Evolutionary conservation across 2,888 invertebrate genomes (phyloP).

Genomic region (Ceriagrion tenellum): DNA sequence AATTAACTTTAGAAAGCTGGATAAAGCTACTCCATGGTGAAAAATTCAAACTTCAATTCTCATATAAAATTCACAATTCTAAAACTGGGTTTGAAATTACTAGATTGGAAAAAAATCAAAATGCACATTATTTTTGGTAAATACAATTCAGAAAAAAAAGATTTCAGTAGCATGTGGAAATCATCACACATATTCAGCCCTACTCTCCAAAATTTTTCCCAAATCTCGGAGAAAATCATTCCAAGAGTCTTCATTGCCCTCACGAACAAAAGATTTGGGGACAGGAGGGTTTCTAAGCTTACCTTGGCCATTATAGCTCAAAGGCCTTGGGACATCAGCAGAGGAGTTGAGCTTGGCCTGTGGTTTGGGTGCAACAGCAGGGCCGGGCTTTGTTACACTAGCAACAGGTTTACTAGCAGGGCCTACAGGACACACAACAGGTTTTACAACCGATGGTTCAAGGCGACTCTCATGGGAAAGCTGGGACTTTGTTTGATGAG

Average conservation of each 20-base stretch:
- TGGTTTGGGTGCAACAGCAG: slow-evolving; percentile 54
- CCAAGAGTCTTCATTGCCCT: slow-evolving; percentile 77
- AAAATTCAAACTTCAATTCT: neutral
- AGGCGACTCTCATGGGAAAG: neutral
- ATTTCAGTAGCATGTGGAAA: neutral
- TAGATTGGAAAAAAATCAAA: neutral
- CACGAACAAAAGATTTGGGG: slow-evolving; percentile 41
- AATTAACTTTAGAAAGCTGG: neutral
- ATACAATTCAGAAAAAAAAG: neutral
- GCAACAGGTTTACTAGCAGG: slow-evolving; percentile 59
- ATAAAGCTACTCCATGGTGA: neutral
- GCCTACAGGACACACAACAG: slow-evolving; percentile 34
- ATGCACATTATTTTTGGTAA: neutral
- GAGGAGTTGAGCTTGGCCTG: neutral
- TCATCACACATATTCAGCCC: slow-evolving; percentile 77
- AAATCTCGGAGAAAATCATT: slow-evolving; percentile 79
- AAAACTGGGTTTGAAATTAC: neutral
- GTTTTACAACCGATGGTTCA: neutral
- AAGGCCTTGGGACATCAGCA: slow-evolving; percentile 34
- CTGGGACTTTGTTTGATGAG: neutral
- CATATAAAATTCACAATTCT: neutral
- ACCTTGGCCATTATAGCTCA: slow-evolving; percentile 25
- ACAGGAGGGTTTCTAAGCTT: slow-evolving; percentile 51
- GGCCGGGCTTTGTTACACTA: slow-evolving; percentile 62
- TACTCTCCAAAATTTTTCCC: slow-evolving; percentile 79